Conservation (phyloP, 1,140 invertebrate species). For the Littorina saxatilis region DNA sequence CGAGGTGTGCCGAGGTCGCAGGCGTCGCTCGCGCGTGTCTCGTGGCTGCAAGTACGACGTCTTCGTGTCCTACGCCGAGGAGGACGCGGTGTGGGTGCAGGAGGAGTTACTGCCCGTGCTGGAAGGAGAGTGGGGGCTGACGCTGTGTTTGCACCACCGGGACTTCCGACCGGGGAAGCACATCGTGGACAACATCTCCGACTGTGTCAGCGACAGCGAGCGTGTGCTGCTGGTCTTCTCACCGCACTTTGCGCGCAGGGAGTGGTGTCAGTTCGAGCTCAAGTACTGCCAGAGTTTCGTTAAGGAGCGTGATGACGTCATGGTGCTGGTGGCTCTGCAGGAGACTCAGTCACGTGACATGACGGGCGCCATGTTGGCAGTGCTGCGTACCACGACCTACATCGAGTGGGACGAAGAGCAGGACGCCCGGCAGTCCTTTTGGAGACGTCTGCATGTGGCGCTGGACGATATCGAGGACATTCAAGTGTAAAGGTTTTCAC, state of each 20-base stretch:
- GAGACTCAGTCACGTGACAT: no score
- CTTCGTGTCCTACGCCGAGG: conserved; percentile 48
- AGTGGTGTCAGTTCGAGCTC: conserved; percentile 72
- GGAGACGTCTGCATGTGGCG: no score
- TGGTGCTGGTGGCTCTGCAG: no score
- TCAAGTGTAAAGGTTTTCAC: no score
- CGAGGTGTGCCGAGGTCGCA: not conserved
- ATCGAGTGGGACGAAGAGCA: no score
- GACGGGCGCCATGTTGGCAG: no score
- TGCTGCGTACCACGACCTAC: no score
- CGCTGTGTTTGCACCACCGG: conserved; percentile 60
- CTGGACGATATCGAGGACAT: not conserved
- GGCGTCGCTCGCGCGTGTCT: not conserved
- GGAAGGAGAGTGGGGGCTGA: conserved; percentile 35
- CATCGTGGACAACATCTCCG: conserved; percentile 53
- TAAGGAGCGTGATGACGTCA: no score
- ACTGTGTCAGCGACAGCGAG: conserved; percentile 47
- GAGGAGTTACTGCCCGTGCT: conserved; percentile 36
- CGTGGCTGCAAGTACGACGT: conserved; percentile 42
- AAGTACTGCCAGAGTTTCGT: no score
- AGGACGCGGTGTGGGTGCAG: conserved; percentile 45
- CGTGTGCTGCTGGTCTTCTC: conserved; percentile 55
- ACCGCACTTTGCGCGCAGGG: conserved; percentile 51
- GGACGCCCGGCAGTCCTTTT: no score
- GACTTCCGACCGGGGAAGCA: conserved; percentile 55